Conservation (phyloP, 1,140 invertebrate genomes). For the Bombus sylvicola region DNA sequence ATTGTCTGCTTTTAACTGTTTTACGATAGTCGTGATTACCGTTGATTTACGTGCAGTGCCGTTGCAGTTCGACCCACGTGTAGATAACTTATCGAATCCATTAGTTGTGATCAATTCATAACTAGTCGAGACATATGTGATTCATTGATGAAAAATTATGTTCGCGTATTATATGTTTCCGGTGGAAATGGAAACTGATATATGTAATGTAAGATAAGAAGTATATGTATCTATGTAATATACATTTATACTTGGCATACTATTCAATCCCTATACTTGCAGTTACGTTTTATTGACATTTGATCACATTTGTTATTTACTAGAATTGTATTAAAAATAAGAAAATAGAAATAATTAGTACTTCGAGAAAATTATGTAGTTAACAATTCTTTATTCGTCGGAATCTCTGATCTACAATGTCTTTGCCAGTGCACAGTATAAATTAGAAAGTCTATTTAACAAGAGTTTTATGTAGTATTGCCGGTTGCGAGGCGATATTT, state of each 20-base stretch:
- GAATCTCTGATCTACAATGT: neutral
- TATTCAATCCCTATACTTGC: neutral
- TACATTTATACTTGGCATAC: neutral
- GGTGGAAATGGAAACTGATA: neutral
- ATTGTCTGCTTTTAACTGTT: too few relatives aligned
- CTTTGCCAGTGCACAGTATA: neutral
- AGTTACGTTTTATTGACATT: neutral
- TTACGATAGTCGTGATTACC: neutral
- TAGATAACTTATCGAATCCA: neutral
- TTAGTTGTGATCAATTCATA: neutral
- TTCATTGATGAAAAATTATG: neutral
- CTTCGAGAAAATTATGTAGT: neutral
- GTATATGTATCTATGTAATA: too few relatives aligned
- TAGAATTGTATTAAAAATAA: neutral
- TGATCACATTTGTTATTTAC: neutral
- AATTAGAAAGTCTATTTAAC: conserved; percentile 1
- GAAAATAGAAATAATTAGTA: neutral
- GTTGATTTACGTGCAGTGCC: neutral
- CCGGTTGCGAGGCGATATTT: conserved; percentile 12
- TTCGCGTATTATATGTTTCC: neutral
- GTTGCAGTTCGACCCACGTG: too few relatives aligned
- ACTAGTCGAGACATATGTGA: neutral
- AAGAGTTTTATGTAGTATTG: conserved; percentile 19
- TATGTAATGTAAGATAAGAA: neutral
- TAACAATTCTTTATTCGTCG: neutral